Conservation (phyloP, 2,797 vertebrate genomes). For the Sylvilagus floridanus region DNA sequence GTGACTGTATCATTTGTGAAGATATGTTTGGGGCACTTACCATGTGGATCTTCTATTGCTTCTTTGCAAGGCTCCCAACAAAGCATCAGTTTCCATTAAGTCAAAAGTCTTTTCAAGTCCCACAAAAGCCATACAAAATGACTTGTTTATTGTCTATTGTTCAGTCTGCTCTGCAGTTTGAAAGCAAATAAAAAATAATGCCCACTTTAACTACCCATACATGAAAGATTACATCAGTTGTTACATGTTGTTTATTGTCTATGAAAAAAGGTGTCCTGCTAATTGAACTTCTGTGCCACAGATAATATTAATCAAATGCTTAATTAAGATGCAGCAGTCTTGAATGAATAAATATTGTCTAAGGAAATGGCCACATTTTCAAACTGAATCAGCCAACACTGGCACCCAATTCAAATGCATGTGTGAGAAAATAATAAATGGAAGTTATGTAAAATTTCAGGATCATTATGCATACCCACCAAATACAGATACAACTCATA, state of each 20-base stretch:
- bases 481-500: background rate
- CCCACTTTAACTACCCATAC: constrained; percentile 50
- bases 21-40: constrained; percentile 79
- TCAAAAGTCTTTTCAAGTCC: constrained; percentile 79
- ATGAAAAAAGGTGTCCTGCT: constrained; percentile 47
- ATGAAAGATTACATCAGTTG: constrained; percentile 51
- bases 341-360: background rate
- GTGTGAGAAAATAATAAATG: background rate
- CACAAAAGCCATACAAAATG: constrained; percentile 79
- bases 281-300: constrained; percentile 57
- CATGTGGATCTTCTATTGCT: constrained; percentile 76
- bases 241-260: constrained; percentile 61
- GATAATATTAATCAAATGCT: constrained; percentile 67
- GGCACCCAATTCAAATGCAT: constrained; percentile 8
- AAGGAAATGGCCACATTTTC: background rate
- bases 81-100: constrained; percentile 83
- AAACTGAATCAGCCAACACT: background rate
- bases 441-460: background rate
- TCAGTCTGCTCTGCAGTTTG: constrained; percentile 65
- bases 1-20: constrained; percentile 76
- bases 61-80: constrained; percentile 74
- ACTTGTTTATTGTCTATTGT: constrained; percentile 76
- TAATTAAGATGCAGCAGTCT: constrained; percentile 54
- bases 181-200: constrained; percentile 80
- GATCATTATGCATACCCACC: too few relatives aligned